These are phyloP conservation scores for Anthrax anthrax DNA, from an alignment of 2,888 invertebrate genomes.

Conservation along the genomic window DNA sequence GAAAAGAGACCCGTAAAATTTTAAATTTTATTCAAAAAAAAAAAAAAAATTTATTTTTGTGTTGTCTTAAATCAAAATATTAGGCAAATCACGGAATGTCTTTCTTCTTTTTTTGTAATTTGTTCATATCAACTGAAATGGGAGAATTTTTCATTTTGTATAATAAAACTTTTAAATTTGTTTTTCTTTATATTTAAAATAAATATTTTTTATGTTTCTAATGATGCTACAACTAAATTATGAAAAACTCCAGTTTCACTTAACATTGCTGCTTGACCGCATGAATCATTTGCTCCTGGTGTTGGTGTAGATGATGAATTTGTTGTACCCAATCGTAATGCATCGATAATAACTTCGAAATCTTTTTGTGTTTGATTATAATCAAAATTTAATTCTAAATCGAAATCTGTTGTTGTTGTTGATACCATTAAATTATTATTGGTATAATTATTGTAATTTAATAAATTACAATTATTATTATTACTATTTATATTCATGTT, in stretches of 20 bases:
- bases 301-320: slow-evolving; percentile 23
- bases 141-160: too few relatives aligned
- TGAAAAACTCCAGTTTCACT: slow-evolving; percentile 38
- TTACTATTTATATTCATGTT: neutral
- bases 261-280: slow-evolving; percentile 48
- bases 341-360: slow-evolving; percentile 36
- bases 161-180: too few relatives aligned
- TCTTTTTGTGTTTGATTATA: slow-evolving; percentile 34
- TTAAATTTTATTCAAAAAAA: too few relatives aligned
- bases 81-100: too few relatives aligned
- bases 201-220: slow-evolving; percentile 31
- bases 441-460: slow-evolving; percentile 1
- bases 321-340: slow-evolving; percentile 29
- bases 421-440: neutral
- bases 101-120: too few relatives aligned
- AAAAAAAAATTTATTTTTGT: too few relatives aligned
- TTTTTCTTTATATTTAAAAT: too few relatives aligned
- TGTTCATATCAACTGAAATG: too few relatives aligned
- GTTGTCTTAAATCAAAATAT: too few relatives aligned
- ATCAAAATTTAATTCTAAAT: slow-evolving; percentile 29
- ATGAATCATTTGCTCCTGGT: slow-evolving; percentile 35
- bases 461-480: slow-evolving; percentile 3
- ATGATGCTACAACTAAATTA: slow-evolving; percentile 33
- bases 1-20: too few relatives aligned
- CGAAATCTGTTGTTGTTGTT: slow-evolving; percentile 11